Evolutionary conservation across 2,113 vertebrate species (phyloP), one percentile per base, ranked within the genome.

Genomic region (Scomber scombrus): DNA sequence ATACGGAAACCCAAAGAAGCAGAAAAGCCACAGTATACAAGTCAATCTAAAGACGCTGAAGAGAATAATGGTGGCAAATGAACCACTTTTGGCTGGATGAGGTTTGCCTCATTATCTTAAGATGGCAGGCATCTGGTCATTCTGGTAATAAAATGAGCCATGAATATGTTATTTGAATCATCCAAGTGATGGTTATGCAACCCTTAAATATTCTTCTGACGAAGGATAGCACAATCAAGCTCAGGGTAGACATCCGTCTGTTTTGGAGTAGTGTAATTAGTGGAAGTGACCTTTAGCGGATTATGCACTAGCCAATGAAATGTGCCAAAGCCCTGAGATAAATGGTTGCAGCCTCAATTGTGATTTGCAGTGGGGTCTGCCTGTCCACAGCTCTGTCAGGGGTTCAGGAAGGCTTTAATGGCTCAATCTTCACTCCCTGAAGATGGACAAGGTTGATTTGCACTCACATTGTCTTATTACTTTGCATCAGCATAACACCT

Each of bases 281-380:
- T 92, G 84, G 64, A 85, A 79, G 78, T 92, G 92, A 92, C 91
- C 91, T 94, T 93, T 91, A 79, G 71, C 51, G 19, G 90, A 94
- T 91, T 88, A 88, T 45, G 70, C 80, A 62, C 67, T 80, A 79
- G 78, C 83, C 87, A 89, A 89, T 92, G 86, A 89, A 90, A 91
- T 82, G 79, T 82, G 86, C 80, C 78, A 86, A 82, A 82, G 75
- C 71, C 85, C 65, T 75, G 49, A 80, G 69, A 88, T 82, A 78
- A 89, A 87, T 85, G 80, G 73, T 54, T 8, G 10, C 18, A 51
- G 78, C 66, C 79, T 80, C 52, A 78, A 82, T 80, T 43, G 9
- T 70, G 52, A 67, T 71, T 83, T 62, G 64, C 52, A 79, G 64
- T 40, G 49, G 71, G 70, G 55, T 78, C 84, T 76, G 47, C 51